A percentile compares a stretch with the other conserved stretches of the same genome.
phyloP scores from a whole-genome alignment of 2,113 vertebrate species.

The Semnornis frantzii region DNA sequence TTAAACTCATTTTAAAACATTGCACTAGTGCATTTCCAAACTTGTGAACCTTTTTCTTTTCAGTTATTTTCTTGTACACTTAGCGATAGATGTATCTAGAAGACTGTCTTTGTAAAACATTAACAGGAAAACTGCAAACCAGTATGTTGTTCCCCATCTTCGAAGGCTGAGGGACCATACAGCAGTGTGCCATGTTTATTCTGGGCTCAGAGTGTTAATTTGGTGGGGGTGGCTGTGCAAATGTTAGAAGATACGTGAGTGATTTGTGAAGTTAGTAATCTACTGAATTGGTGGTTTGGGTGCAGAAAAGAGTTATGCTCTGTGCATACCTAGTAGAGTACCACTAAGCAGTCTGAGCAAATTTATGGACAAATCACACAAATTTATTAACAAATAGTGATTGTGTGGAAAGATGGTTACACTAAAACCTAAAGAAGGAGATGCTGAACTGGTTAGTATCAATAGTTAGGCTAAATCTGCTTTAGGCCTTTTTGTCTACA shows the following conservation, averaged over 20 bases:
- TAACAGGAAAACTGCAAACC: neutral
- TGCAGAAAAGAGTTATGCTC: neutral
- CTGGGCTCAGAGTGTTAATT: neutral
- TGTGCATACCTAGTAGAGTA: neutral
- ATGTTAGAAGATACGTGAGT: neutral
- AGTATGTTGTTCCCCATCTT: neutral
- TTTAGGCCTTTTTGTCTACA: fast-evolving
- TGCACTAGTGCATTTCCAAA: neutral
- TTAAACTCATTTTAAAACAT: neutral
- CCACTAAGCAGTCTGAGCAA: neutral
- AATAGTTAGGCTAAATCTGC: too few relatives aligned
- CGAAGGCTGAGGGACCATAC: neutral
- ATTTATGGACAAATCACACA: neutral
- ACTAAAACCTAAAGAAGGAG: neutral
- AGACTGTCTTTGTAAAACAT: neutral
- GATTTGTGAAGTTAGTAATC: neutral
- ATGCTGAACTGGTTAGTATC: neutral
- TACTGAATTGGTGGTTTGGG: neutral
- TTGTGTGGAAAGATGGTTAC: neutral
- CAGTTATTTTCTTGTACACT: neutral
- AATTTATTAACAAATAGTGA: neutral
- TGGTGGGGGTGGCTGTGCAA: neutral
- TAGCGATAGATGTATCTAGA: neutral
- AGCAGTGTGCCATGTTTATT: neutral
- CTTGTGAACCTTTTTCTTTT: neutral